Evolutionary conservation across 2,113 vertebrate species (phyloP), one percentile per base, ranked within the genome.

Genomic region (Hippocampus zosterae): DNA sequence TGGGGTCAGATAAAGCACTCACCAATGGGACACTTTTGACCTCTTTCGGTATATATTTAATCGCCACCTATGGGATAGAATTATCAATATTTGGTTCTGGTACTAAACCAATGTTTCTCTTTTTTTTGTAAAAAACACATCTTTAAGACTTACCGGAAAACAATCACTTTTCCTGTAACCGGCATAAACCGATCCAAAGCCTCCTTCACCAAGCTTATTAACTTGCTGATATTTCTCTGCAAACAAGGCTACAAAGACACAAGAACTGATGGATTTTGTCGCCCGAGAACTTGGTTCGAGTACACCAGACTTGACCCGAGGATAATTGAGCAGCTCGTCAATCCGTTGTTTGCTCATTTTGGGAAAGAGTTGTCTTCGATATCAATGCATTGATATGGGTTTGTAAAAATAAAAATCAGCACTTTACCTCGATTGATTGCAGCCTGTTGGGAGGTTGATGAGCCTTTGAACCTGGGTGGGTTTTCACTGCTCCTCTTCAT

Each of bases 1-100:
- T 56, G 23, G 11, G 23, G 41, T 8, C n/a, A n/a, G 61, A n/a
- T n/a, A 41, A 41, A 15, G n/a, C 9, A 65, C 63, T 65, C 42
- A 65, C 63, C 63, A 65, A 27, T 46, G 42, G 63, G 48, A 67
- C 33, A n/a, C 48, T 37, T 67, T 55, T 40, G 6, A 52, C 50
- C 65, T 53, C 29, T 37, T 55, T 67, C 18, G 19, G 65, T 53
- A 67, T 67, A 50, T 67, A 53, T 50, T 67, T 67, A 21, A 67
- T 40, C 13, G 65, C 65, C 18, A 67, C 65, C 65, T 67, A 21
- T 15, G 29, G 33, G 50, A 55, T 13, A 37, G 8, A 37, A n/a
- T 37, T 5, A 23, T 53, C 13, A 15, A 46, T 25, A 23, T 53
- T 40, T 21, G 65, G 12, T 52, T 21, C 12, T 7, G 15, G 27